Evolutionary conservation across 2,888 invertebrate species (phyloP), one percentile per base, ranked within the genome.

Genomic region (Iselma pallidipennis): DNA sequence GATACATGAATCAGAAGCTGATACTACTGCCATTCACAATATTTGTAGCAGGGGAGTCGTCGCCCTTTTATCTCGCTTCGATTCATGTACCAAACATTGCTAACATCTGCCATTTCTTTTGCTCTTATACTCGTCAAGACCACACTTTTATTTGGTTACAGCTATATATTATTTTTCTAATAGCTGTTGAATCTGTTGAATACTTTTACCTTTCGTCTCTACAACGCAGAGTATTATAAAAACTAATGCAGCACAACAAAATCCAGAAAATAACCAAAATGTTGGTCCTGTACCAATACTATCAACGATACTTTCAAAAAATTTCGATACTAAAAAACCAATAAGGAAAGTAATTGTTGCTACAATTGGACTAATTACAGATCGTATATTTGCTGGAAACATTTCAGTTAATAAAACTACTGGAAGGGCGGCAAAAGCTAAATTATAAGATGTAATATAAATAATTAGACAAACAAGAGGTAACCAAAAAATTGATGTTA

Each of bases 161-260:
- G n/a, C n/a, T n/a, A n/a, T n/a, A n/a, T 14, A 10, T 53, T 50
- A 59, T 10, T 19, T 10, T 31, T 45, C 62, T 29, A 74, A 64
- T 59, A 73, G 71, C 7, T 52, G 85, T 80, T 92, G 91, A 64
- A 96, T 95, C 81, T 96, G 89, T 74, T 90, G 88, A 71, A 95
- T 85, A 72, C 90, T 91, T 82, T 92, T 90, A 16, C 95, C 95
- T 81, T 94, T 95, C 0, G 96, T 96, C 82, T 95, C 75, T n/a
- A n/a, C 29, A 73, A 73, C 50, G 74, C 66, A n/a, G 71, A 65
- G 57, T 70, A 68, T 29, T 69, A 59, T 49, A 72, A 66, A 64
- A 74, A 76, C 48, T 72, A 45, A 21, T 70, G 59, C 1, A 66
- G 70, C 10, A 68, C 12, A 9, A 69, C 71, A 73, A 55, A 70